phyloP scores from a whole-genome alignment of 2,888 invertebrate genomes.

The Torymus tubicola region DNA sequence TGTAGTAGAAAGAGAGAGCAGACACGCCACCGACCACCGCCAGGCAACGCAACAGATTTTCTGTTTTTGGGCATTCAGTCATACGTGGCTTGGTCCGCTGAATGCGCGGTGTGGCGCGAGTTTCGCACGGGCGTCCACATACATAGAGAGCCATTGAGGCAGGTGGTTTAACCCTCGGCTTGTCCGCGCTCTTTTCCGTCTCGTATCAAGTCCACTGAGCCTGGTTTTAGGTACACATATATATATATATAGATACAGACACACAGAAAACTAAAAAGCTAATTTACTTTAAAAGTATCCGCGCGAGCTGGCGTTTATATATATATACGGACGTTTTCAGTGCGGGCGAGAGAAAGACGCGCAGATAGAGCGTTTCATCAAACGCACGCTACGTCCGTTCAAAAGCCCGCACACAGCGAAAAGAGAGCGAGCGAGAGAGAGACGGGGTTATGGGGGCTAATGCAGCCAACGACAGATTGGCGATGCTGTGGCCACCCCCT shows the following conservation, averaged over 20 bases:
- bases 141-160: constrained; percentile 59
- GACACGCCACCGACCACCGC: background rate
- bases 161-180: constrained; percentile 69
- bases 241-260: no score
- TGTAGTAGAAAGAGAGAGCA: background rate
- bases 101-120: constrained; percentile 63
- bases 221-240: constrained; percentile 67
- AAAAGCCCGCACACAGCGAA: constrained; percentile 68
- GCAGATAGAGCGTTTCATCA: constrained; percentile 65
- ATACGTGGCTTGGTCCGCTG: constrained; percentile 59
- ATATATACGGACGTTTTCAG: no score
- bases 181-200: constrained; percentile 59
- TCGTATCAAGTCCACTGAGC: constrained; percentile 41
- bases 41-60: constrained; percentile 66
- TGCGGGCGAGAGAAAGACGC: constrained; percentile 47
- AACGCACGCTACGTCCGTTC: constrained; percentile 65
- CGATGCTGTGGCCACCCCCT: constrained; percentile 23
- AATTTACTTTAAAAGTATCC: constrained; percentile 76
- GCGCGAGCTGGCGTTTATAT: constrained; percentile 45
- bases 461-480: constrained; percentile 76
- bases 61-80: constrained; percentile 72
- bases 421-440: constrained; percentile 42
- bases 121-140: constrained; percentile 34
- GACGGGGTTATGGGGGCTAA: constrained; percentile 66
- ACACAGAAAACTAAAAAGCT: constrained; percentile 76